Conservation (phyloP, 64 coral and sea anemone genomes). For the Stichodactyla mertensii region DNA sequence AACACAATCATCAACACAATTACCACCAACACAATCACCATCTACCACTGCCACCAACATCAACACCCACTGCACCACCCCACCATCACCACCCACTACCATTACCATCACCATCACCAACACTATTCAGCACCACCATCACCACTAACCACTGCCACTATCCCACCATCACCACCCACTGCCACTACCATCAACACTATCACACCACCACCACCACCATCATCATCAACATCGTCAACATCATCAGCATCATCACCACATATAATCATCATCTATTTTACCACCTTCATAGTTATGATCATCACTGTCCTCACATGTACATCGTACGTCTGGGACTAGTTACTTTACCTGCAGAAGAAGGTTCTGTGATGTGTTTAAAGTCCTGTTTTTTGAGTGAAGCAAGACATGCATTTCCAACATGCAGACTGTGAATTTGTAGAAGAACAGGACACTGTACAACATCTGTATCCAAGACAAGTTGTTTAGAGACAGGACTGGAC, state of each 20-base stretch:
- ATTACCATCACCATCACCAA: background rate
- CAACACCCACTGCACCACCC: too few species aligned
- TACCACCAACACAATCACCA: too few species aligned
- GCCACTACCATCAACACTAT: background rate
- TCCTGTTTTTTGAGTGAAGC: conserved; percentile 16
- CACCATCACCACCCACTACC: background rate
- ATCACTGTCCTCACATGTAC: background rate
- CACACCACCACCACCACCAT: background rate
- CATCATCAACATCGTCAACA: too few species aligned
- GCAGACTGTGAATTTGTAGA: conserved; percentile 83
- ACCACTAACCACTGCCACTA: too few species aligned
- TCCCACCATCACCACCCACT: background rate
- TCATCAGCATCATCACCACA: background rate
- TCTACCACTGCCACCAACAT: too few species aligned
- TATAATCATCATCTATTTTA: too few species aligned
- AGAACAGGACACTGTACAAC: conserved; percentile 12
- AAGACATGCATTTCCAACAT: conserved; percentile 56
- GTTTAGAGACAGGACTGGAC: conserved; percentile 7
- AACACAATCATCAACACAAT: too few species aligned
- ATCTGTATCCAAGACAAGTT: background rate
- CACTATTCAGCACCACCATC: background rate
- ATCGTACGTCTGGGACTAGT: background rate
- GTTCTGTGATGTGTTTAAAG: conserved; percentile 23
- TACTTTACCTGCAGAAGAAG: conserved; percentile 47
- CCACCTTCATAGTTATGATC: background rate